These are phyloP conservation scores for Panthera tigris DNA, from an alignment of 2,113 vertebrate genomes.

Conservation along the genomic window DNA sequence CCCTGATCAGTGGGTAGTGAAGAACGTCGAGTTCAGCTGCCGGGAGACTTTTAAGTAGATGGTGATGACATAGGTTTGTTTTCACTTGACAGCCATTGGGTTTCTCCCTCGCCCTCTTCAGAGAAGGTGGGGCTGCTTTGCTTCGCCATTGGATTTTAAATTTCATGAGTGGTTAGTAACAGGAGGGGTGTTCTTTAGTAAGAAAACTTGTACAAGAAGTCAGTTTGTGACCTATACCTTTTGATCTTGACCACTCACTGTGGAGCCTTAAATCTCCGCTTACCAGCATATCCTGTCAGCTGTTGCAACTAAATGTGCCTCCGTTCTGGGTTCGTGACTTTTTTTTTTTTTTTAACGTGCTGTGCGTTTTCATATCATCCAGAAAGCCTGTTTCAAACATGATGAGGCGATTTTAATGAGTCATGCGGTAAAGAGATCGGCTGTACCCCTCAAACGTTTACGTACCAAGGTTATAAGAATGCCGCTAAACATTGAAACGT, in stretches of 20 bases:
- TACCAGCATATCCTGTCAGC: neutral
- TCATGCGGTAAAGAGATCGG: neutral
- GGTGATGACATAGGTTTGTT: neutral
- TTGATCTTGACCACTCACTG: neutral
- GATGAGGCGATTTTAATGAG: neutral
- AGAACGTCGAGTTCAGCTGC: neutral
- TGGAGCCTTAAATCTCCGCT: neutral
- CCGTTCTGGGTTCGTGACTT: neutral
- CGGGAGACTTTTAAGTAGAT: neutral
- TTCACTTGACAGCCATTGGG: neutral
- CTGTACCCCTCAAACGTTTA: neutral
- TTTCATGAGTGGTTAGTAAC: neutral
- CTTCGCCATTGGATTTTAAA: neutral
- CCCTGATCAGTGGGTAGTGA: neutral
- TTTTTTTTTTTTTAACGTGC: neutral
- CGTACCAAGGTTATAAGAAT: neutral
- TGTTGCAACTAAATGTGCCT: neutral
- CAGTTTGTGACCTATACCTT: neutral
- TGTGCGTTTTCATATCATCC: neutral
- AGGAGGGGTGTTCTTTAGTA: neutral
- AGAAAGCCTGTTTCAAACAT: neutral
- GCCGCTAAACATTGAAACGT: no score
- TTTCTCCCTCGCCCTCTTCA: neutral
- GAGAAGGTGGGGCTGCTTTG: neutral
- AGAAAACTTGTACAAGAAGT: neutral